These are phyloP conservation scores for Metallyticus violacea DNA, from an alignment of 2,888 invertebrate species.

Conservation along the genomic window DNA sequence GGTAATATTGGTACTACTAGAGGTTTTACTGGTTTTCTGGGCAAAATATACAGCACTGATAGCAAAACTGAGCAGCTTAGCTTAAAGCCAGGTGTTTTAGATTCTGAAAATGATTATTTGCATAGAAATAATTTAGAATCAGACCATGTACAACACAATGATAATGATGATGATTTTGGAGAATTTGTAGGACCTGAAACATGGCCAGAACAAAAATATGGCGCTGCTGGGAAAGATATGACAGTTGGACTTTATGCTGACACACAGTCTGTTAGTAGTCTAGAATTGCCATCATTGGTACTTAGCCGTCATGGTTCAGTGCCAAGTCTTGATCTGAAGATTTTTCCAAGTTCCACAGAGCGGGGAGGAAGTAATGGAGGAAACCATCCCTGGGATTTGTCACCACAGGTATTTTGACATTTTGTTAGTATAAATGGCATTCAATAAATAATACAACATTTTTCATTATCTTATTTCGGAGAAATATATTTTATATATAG, in stretches of 20 bases:
- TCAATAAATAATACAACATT: no score
- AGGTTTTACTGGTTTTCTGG: neutral
- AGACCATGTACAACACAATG: neutral
- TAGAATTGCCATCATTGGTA: conserved; percentile 44
- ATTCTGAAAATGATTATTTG: neutral
- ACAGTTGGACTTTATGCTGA: conserved; percentile 35
- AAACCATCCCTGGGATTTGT: conserved; percentile 19
- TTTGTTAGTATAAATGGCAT: no score
- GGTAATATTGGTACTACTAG: neutral
- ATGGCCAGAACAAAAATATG: conserved; percentile 16
- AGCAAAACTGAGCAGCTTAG: neutral
- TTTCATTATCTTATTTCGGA: no score
- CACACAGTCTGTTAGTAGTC: conserved; percentile 44
- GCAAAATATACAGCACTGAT: neutral
- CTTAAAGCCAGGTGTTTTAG: neutral
- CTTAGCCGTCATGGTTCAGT: conserved; percentile 44
- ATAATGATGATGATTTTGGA: conserved; percentile 35
- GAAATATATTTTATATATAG: no score
- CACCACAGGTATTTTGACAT: conserved; percentile 38
- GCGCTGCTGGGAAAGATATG: conserved; percentile 1
- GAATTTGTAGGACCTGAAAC: conserved; percentile 35
- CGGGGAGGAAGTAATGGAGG: conserved; percentile 32
- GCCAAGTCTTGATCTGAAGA: conserved; percentile 47
- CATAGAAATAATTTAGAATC: neutral
- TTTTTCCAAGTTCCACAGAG: conserved; percentile 42